Evolutionary conservation across 2,113 vertebrate genomes (phyloP).

Genomic region (Podarcis raffonei): DNA sequence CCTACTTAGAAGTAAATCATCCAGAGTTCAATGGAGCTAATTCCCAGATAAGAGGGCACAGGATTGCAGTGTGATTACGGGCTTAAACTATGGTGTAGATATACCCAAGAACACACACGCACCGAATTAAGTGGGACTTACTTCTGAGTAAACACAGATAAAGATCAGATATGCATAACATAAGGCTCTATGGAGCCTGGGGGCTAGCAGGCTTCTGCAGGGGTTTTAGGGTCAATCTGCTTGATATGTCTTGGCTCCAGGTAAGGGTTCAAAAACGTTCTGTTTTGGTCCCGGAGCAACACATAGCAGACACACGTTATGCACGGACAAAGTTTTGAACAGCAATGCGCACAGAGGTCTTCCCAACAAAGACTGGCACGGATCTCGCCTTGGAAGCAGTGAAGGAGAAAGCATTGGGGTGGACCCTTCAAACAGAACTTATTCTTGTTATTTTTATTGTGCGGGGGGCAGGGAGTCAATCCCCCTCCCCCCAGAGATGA

Average conservation of each 20-base stretch:
- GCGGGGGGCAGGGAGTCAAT: too few relatives aligned
- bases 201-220: conserved; percentile 11
- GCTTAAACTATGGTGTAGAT: neutral
- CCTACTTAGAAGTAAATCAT: neutral
- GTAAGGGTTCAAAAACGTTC: too few relatives aligned
- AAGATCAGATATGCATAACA: neutral
- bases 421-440: neutral
- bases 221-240: conserved; percentile 16
- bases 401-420: too few relatives aligned
- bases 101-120: neutral
- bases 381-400: neutral
- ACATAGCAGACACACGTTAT: neutral
- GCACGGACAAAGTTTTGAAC: neutral
- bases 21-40: neutral
- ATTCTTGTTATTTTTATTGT: neutral
- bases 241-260: neutral
- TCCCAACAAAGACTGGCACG: neutral
- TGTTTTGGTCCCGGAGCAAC: too few relatives aligned
- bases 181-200: neutral
- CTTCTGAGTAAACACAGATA: neutral
- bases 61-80: neutral
- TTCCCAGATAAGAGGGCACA: neutral
- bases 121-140: neutral
- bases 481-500: neutral
- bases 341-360: neutral